phyloP scores from a whole-genome alignment of 35 echinoderm and acorn worm genomes.

The Patiria miniata region DNA sequence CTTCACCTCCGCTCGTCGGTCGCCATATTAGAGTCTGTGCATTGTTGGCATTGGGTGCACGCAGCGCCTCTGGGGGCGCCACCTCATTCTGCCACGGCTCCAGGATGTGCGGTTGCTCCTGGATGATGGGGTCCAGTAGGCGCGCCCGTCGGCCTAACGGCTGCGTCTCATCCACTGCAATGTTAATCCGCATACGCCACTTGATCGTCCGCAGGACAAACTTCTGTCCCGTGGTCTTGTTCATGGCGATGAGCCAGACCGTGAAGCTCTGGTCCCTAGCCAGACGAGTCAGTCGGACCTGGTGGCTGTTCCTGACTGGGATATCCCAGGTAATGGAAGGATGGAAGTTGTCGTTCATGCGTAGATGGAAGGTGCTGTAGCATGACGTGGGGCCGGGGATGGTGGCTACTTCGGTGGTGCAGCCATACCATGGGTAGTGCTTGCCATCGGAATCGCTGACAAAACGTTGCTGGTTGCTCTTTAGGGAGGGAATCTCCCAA shows the following conservation, averaged over 20 bases:
- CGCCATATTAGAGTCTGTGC: constrained; percentile 97
- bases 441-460: constrained; percentile 97
- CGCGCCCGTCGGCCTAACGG: constrained; percentile 78
- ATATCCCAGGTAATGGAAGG: constrained; percentile 99
- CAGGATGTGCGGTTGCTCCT: constrained; percentile 88
- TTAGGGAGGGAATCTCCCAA: constrained; percentile 97
- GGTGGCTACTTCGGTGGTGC: constrained; percentile 96
- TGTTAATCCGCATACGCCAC: constrained; percentile 97
- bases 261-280: constrained; percentile 97
- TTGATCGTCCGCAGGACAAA: constrained; percentile 95
- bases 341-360: constrained; percentile 99
- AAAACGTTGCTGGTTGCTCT: constrained; percentile 79
- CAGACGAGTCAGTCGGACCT: constrained; percentile 83
- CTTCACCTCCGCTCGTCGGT: constrained; percentile 76
- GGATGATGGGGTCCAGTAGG: constrained; percentile 82
- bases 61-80: constrained; percentile 85
- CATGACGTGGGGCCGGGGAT: constrained; percentile 89
- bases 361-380: constrained; percentile 88
- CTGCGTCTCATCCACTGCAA: constrained; percentile 81
- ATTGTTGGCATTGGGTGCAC: constrained; percentile 96
- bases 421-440: constrained; percentile 98
- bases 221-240: constrained; percentile 93
- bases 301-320: constrained; percentile 89
- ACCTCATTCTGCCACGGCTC: constrained; percentile 86
- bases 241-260: constrained; percentile 94